Evolutionary conservation across 1,140 invertebrate species (phyloP).

Genomic region (Halotydeus destructor): DNA sequence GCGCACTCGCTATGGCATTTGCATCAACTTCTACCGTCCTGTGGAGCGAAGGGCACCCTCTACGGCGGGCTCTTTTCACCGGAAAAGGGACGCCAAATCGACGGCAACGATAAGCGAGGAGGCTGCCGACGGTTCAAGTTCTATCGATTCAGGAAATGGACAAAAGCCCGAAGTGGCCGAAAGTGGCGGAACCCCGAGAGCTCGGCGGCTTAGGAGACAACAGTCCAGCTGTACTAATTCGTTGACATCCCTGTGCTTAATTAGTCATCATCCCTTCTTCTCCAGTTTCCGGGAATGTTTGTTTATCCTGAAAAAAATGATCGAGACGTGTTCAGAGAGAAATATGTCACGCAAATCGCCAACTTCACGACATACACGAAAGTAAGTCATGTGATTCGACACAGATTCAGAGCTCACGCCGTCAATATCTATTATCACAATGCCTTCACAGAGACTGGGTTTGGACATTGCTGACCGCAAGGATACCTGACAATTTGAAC

Average conservation of each 20-base stretch:
- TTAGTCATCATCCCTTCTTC: constrained; percentile 98
- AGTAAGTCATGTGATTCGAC: neutral
- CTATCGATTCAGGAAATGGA: too few relatives aligned
- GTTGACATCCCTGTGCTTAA: constrained; percentile 83
- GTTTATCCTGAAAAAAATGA: constrained; percentile 77
- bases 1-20: constrained; percentile 58
- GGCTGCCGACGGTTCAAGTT: too few relatives aligned
- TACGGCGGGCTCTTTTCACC: constrained; percentile 7
- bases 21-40: constrained; percentile 92
- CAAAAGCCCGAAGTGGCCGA: neutral
- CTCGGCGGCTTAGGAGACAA: too few relatives aligned
- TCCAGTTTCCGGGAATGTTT: constrained; percentile 92
- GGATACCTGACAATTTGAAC: constrained; percentile 38
- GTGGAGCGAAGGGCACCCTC: constrained; percentile 37
- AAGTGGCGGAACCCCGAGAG: too few relatives aligned
- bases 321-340: constrained; percentile 39
- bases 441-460: constrained; percentile 21
- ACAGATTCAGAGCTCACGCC: neutral
- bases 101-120: neutral
- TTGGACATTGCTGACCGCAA: constrained; percentile 29
- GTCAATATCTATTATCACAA: neutral
- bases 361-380: constrained; percentile 1
- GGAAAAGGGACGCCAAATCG: neutral
- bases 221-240: constrained; percentile 11
- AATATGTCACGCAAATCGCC: neutral